Evolutionary conservation across 2,888 invertebrate species (phyloP).

Genomic region (Zeuzera pyrina): DNA sequence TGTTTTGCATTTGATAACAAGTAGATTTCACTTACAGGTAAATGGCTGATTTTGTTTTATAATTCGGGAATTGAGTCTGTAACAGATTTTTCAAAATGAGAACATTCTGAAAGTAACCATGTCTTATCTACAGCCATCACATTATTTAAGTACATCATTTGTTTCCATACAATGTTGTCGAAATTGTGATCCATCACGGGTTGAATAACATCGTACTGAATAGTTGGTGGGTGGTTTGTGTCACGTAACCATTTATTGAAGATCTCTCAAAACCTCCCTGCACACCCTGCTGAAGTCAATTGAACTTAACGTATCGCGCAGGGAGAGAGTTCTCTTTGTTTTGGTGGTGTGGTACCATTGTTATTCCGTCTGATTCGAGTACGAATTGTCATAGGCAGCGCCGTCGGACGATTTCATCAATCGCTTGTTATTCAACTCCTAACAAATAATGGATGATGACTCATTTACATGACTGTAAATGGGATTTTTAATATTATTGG

Average conservation of each 20-base stretch:
- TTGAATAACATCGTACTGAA: conserved; percentile 61
- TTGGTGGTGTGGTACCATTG: conserved; percentile 46
- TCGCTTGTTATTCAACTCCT: conserved; percentile 55
- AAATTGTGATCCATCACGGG: conserved; percentile 63
- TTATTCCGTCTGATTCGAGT: conserved; percentile 56
- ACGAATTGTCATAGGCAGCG: conserved; percentile 63
- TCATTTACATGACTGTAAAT: conserved; percentile 38
- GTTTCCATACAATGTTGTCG: conserved; percentile 60
- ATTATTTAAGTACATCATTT: conserved; percentile 47
- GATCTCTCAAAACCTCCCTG: conserved; percentile 34
- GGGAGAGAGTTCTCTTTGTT: conserved; percentile 25
- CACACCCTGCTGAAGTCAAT: conserved; percentile 20
- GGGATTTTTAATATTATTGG: too few relatives aligned
- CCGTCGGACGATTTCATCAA: conserved; percentile 55
- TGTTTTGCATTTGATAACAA: too few relatives aligned
- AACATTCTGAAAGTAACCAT: background rate
- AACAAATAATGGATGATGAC: conserved; percentile 45
- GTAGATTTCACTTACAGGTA: too few relatives aligned
- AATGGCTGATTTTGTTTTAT: too few relatives aligned
- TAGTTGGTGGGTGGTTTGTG: conserved; percentile 54
- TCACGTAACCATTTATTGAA: conserved; percentile 29
- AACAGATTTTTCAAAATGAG: too few relatives aligned
- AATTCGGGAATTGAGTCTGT: too few relatives aligned
- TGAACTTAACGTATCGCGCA: conserved; percentile 23
- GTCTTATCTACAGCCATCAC: conserved; percentile 23